These are phyloP conservation scores for Camponotus fellah DNA, from an alignment of 2,888 invertebrate species.

Conservation along the genomic window DNA sequence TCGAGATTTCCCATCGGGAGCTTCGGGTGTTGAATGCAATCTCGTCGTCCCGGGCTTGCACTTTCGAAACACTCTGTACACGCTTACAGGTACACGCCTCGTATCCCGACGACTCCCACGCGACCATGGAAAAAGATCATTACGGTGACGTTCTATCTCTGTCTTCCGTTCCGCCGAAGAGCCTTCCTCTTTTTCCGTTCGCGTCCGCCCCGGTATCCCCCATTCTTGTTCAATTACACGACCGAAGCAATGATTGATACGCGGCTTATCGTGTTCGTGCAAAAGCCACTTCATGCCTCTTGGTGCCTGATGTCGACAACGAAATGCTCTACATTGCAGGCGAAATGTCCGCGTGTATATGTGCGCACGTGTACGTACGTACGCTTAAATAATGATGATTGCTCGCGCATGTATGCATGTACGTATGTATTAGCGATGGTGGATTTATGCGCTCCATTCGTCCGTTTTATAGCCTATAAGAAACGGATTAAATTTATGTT, in stretches of 20 bases:
- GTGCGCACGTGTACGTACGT: conserved; percentile 17
- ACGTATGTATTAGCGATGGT: conserved; percentile 41
- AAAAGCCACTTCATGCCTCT: conserved; percentile 62
- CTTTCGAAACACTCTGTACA: conserved; percentile 57
- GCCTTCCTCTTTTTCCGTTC: conserved; percentile 4
- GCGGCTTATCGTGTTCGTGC: conserved; percentile 63
- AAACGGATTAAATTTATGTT: conserved; percentile 68
- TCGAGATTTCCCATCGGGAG: conserved; percentile 41
- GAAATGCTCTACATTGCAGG: conserved; percentile 19
- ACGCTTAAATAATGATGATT: conserved; percentile 71
- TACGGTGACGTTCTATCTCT: conserved; percentile 66
- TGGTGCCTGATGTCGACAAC: conserved; percentile 45
- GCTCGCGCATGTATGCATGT: conserved; percentile 27
- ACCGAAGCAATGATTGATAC: conserved; percentile 72
- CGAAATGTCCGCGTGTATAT: background rate
- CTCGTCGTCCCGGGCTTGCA: conserved; percentile 13
- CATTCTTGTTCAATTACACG: conserved; percentile 73
- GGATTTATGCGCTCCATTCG: conserved; percentile 70
- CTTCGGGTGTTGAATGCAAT: conserved; percentile 15
- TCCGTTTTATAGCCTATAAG: conserved; percentile 64
- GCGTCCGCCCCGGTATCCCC: conserved; percentile 15
- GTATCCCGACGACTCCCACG: conserved; percentile 72
- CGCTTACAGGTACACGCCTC: conserved; percentile 59
- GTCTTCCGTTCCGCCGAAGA: conserved; percentile 32
- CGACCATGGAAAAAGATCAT: conserved; percentile 72